Evolutionary conservation across 2,113 vertebrate species (phyloP), one percentile per base, ranked within the genome.

Genomic region (Aphyosemion australe): DNA sequence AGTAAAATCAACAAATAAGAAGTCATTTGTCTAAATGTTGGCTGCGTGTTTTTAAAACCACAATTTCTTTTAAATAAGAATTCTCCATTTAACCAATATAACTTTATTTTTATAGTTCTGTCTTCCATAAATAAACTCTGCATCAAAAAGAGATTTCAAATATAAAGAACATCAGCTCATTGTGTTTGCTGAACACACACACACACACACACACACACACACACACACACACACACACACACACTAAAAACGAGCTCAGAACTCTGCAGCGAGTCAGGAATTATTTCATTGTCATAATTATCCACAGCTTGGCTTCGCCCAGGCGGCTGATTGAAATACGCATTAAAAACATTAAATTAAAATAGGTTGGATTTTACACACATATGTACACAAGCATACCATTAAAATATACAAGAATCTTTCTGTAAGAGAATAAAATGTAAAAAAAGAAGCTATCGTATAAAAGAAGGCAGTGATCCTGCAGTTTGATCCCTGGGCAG

Each of bases 391-490:
- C 74, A 69, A 58, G 75, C 84, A 83, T 89, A 83, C 85, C 82
- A 87, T 87, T 87, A 87, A 90, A 74, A 90, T 92, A 89, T 94
- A 95, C 94, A 94, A 92, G 89, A 84, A 93, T 93, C 94, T 93
- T 89, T 58, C 26, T 92, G 91, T 88, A 91, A 91, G 92, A 91
- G 84, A 90, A 93, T 94, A 92, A 95, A 96, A 94, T 94, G 92
- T 93, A 90, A 93, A 93, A 12, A 18, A 18, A 43, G 1, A 93
- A 93, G 92, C 87, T 93, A 90, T 92, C 74, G 87, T 95, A 97
- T 88, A 90, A 95, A 97, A 97, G 71, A 96, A 94, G 95, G 96
- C 96, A 95, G 96, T 96, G 93, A 91, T 88, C 67, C 58, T 60
- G 80, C 65, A 41, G 26, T 77, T 86, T 82, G 78, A 83, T 88